phyloP scores from a whole-genome alignment of 2,113 vertebrate genomes.

The Cercopithecus mona region DNA sequence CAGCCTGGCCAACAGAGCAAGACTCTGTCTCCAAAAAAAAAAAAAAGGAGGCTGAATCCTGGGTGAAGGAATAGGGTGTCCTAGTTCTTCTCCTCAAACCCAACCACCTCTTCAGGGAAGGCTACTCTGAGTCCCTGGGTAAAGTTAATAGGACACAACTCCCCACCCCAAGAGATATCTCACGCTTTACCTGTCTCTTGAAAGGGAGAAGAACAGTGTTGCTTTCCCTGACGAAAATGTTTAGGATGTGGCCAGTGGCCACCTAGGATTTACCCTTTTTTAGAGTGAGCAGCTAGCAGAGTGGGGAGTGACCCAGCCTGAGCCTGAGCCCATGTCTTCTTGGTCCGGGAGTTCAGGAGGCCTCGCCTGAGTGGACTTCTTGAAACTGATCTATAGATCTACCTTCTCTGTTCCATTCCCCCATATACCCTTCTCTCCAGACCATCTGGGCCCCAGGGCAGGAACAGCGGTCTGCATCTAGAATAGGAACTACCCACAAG shows the following conservation, averaged over 20 bases:
- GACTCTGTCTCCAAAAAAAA: too few species aligned
- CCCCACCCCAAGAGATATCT: not conserved
- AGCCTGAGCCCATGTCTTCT: not conserved
- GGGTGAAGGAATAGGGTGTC: not conserved
- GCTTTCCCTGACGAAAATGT: not conserved
- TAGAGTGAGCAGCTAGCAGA: not conserved
- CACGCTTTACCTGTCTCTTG: not conserved
- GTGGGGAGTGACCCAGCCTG: not conserved
- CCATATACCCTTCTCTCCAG: not conserved
- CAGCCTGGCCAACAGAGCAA: too few species aligned
- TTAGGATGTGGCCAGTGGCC: not conserved
- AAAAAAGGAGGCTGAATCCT: not conserved
- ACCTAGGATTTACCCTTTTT: not conserved
- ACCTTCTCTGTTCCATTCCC: not conserved
- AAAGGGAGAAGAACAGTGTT: not conserved
- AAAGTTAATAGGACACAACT: not conserved
- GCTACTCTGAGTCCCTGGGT: not conserved
- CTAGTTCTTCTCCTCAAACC: not conserved
- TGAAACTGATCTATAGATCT: not conserved
- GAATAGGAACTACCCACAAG: not conserved
- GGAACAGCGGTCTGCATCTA: not conserved
- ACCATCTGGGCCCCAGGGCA: not conserved
- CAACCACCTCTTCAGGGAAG: not conserved
- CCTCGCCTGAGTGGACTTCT: not conserved
- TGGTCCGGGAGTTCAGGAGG: not conserved